Percentiles rank a stretch among this genome's conserved stretches.
Evolutionary conservation across 2,113 vertebrate species (phyloP).

Genomic region (Hypomesus transpacificus): DNA sequence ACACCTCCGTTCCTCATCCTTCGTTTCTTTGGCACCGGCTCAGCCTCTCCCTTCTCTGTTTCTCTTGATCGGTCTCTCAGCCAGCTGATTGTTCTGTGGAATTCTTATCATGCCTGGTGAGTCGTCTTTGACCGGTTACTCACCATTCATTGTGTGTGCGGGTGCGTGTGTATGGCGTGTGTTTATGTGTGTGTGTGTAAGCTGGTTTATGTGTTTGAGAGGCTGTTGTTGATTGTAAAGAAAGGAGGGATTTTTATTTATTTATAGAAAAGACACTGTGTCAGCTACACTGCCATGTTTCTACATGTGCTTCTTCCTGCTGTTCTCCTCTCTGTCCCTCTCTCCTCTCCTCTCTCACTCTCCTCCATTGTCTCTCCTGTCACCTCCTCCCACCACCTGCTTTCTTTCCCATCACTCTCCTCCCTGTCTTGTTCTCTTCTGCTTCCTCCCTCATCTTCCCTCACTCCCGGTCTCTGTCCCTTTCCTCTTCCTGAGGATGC

Average conservation of each 20-base stretch:
- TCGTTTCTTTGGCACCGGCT: neutral
- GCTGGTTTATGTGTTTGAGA: conserved; percentile 25
- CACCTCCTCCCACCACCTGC: too few species aligned
- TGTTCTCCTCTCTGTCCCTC: conserved; percentile 6
- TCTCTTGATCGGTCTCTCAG: conserved; percentile 7
- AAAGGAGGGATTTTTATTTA: neutral
- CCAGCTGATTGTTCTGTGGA: conserved; percentile 50
- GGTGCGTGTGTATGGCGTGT: conserved; percentile 6
- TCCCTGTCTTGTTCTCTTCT: too few species aligned
- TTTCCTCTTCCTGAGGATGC: too few species aligned
- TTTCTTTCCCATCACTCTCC: too few species aligned
- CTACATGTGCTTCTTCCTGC: neutral
- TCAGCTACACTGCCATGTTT: too few species aligned
- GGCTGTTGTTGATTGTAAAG: neutral
- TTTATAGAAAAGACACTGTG: too few species aligned
- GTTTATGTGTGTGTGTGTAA: neutral
- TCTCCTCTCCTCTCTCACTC: too few species aligned
- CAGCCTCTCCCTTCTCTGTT: neutral
- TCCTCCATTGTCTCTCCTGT: too few species aligned
- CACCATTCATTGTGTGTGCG: conserved; percentile 22
- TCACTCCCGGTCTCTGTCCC: too few species aligned
- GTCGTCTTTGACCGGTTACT: conserved; percentile 55
- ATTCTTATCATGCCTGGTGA: conserved; percentile 73
- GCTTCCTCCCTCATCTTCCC: too few species aligned
- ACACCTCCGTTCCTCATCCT: conserved; percentile 34